These are phyloP conservation scores for Drosophila grimshawi DNA, from an alignment of 1,140 invertebrate species.

Conservation along the genomic window DNA sequence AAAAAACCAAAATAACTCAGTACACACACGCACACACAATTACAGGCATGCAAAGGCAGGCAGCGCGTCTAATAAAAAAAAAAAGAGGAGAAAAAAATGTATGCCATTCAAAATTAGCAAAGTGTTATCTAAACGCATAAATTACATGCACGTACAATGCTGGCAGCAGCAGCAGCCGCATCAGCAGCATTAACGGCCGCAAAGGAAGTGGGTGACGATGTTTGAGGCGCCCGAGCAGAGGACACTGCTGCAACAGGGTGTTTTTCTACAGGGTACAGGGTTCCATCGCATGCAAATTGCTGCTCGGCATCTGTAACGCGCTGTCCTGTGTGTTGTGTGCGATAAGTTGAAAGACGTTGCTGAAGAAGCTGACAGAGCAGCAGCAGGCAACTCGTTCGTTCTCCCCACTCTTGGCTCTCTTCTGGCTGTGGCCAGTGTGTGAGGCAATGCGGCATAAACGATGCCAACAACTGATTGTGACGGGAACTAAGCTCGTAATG, in stretches of 20 bases:
- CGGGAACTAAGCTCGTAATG: constrained; percentile 83
- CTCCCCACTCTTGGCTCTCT: constrained; percentile 21
- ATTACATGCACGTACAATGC: constrained; percentile 79
- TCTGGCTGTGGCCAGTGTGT: constrained; percentile 34
- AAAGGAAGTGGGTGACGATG: constrained; percentile 45
- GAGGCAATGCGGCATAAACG: constrained; percentile 79
- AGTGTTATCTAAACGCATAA: constrained; percentile 83
- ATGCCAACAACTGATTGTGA: constrained; percentile 84
- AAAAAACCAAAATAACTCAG: constrained; percentile 39
- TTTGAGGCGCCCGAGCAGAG: constrained; percentile 25
- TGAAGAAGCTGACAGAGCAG: constrained; percentile 73
- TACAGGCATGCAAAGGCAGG: constrained; percentile 57
- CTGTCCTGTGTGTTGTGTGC: constrained; percentile 33
- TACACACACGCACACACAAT: constrained; percentile 75
- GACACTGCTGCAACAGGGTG: constrained; percentile 33
- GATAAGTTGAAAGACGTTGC: constrained; percentile 81
- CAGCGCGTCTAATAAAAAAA: constrained; percentile 28
- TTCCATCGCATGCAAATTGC: constrained; percentile 70
- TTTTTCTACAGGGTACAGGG: constrained; percentile 2
- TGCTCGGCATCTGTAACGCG: constrained; percentile 37
- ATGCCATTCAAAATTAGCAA: constrained; percentile 83
- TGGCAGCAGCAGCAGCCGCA: constrained; percentile 31
- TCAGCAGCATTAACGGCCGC: constrained; percentile 2
- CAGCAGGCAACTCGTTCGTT: constrained; percentile 58
- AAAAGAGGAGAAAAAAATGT: constrained; percentile 63